These are phyloP conservation scores for Falco cherrug DNA, from an alignment of 2,797 vertebrate species.

Conservation along the genomic window DNA sequence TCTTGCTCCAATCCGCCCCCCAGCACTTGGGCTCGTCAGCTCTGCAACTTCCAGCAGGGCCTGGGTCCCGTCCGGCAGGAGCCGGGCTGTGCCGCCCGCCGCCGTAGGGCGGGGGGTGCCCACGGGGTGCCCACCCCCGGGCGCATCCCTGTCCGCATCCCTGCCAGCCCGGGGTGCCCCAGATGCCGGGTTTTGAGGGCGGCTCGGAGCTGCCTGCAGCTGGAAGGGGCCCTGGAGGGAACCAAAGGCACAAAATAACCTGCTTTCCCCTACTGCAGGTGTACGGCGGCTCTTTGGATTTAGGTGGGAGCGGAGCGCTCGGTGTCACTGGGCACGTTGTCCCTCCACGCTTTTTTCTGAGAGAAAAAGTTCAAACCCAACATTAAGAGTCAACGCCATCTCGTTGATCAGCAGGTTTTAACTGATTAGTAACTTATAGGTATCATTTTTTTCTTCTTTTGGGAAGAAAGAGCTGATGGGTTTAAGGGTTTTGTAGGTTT, in stretches of 20 bases:
- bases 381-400: fast-evolving
- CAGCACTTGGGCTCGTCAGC: fast-evolving
- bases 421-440: fast-evolving
- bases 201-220: not conserved
- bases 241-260: fast-evolving
- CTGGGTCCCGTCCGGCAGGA: not conserved
- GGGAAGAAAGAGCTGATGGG: fast-evolving
- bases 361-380: fast-evolving
- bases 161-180: fast-evolving
- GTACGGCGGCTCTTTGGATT: no score
- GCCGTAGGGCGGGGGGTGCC: no score
- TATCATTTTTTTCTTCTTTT: fast-evolving
- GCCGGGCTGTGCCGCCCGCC: no score
- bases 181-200: fast-evolving
- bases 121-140: not conserved
- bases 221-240: not conserved
- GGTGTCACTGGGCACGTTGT: fast-evolving
- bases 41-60: no score
- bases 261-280: not conserved
- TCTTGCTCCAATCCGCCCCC: not conserved
- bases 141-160: no score
- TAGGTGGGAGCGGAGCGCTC: not conserved
- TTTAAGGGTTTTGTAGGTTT: not conserved
- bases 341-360: fast-evolving
- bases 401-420: fast-evolving